Base-by-base conservation (phyloP, 2,113 vertebrate species). In the Oncorhynchus masou region DNA sequence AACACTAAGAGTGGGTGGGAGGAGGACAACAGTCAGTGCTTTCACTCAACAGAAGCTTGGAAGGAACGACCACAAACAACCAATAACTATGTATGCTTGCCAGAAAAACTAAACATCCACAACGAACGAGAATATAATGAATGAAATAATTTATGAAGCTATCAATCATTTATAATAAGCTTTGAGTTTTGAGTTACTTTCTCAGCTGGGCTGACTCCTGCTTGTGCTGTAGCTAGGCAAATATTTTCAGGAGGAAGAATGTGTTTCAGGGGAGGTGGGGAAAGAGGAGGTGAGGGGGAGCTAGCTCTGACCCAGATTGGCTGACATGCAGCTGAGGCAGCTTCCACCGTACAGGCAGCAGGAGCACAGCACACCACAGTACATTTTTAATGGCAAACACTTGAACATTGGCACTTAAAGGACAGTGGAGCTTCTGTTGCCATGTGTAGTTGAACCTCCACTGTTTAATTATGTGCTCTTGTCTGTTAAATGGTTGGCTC, bases 281-380 rank as follows among this genome's bases (percentile, higher is more conserved):
- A 77, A 64, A 71, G 77, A 76, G 79, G 49, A 62, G 75, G 72
- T 78, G 57, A 13, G 51, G 69, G 68, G 77, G 75, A 68, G 76
- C 78, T 69, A 57, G 77, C 59, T 79, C 76, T 89, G 85, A 86
- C 85, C 84, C 85, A 89, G 81, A 84, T 89, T 87, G 80, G 79
- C 79, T 86, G 85, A 89, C 84, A 83, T 86, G 79, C 76, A 88
- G 84, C 87, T 85, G 80, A 87, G 84, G 76, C 81, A 84, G 79
- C 82, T 79, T 80, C 51, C 51, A 54, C 15, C 16, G 81, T 78
- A 70, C 60, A 74, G 74, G 78, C 74, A 45, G 65, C 60, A 11
- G 20, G 79, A 81, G 78, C 79, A 75, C 69, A 80, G 74, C 60
- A 64, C 62, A 65, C 62, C 9, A 25, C 75, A 71, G 80, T 85